A percentile compares a stretch with the other conserved stretches of the same genome.
Conservation (phyloP, 2,888 invertebrate genomes). For the Caenorhabditis parvicauda region DNA sequence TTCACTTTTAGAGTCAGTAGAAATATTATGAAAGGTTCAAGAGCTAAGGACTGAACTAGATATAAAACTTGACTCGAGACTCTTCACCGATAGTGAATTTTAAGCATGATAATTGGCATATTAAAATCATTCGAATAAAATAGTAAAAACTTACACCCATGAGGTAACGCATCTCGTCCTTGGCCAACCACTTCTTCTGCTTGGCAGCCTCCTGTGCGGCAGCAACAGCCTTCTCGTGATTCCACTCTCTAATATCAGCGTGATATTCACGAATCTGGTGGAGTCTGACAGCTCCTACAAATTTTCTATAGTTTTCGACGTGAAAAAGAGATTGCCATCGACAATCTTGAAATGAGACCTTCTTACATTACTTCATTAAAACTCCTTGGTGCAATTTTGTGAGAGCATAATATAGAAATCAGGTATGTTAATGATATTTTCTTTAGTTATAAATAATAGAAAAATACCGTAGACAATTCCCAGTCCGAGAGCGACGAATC, state of each 20-base stretch:
- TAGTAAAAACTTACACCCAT: constrained; percentile 45
- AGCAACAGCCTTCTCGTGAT: constrained; percentile 60
- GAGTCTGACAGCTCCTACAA: constrained; percentile 48
- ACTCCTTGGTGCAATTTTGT: no score
- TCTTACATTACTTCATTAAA: no score
- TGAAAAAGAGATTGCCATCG: no score
- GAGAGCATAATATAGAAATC: no score
- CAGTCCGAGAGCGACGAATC: constrained; percentile 57
- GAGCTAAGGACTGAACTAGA: no score
- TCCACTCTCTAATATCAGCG: constrained; percentile 60
- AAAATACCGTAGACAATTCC: constrained; percentile 53
- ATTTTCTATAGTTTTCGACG: not conserved
- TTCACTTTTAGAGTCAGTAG: not conserved
- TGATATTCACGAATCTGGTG: constrained; percentile 56
- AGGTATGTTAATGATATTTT: no score
- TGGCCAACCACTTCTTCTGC: constrained; percentile 60
- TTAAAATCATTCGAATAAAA: not conserved
- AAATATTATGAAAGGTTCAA: not conserved
- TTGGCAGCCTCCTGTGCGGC: constrained; percentile 53
- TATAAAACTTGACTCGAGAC: no score
- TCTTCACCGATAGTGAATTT: not conserved
- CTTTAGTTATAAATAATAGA: no score
- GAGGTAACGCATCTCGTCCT: constrained; percentile 60
- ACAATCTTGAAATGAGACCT: no score
- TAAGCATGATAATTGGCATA: not conserved